These are phyloP conservation scores for Helostoma temminkii DNA, from an alignment of 2,797 vertebrate species.

Conservation along the genomic window DNA sequence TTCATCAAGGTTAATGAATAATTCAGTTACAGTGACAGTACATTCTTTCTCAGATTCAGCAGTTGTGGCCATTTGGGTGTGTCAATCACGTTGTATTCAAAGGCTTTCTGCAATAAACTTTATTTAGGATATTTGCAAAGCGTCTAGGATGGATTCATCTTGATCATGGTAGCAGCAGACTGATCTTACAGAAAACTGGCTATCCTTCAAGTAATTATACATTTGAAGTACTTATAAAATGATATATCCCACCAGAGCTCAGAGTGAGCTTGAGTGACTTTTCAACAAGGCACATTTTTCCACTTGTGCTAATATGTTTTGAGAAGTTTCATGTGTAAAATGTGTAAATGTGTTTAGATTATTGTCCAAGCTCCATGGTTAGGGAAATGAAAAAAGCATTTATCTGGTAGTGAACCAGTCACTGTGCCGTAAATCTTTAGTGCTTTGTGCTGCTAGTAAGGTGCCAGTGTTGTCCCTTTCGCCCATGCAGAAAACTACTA, in stretches of 20 bases:
- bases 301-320: background rate
- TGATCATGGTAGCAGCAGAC: background rate
- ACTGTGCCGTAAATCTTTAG: conserved; percentile 2
- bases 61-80: background rate
- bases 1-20: background rate
- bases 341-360: background rate
- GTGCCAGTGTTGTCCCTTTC: background rate
- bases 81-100: background rate
- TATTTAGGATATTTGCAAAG: conserved; percentile 3
- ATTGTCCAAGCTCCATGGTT: background rate
- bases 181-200: background rate
- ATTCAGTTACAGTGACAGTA: no score
- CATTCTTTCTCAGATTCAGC: background rate
- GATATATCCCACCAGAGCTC: no score
- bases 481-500: background rate
- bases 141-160: conserved; percentile 8
- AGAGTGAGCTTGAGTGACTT: no score
- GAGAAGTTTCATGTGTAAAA: background rate
- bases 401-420: background rate
- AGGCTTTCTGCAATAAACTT: no score
- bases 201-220: no score
- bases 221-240: no score
- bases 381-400: conserved; percentile 4
- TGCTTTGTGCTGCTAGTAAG: conserved; percentile 4
- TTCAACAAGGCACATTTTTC: no score